Percentiles rank a stretch among this genome's conserved stretches.
Evolutionary conservation across 1,140 invertebrate genomes (phyloP).

Genomic region (Tetragonula clypearis): DNA sequence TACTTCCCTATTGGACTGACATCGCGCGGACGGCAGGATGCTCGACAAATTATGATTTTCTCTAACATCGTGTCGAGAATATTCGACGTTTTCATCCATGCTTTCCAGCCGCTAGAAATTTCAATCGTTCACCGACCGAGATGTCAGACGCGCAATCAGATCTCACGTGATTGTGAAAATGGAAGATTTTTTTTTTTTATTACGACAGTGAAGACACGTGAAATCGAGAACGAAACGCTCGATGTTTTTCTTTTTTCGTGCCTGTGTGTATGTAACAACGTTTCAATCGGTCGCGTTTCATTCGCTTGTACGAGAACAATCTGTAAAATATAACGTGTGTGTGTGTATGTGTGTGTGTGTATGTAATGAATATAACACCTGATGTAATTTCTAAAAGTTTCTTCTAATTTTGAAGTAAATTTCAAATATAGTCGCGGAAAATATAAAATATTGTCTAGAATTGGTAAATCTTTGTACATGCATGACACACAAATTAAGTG

Average conservation of each 20-base stretch:
- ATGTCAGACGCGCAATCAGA: not conserved
- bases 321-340: not conserved
- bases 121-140: not conserved
- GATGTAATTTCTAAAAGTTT: too few relatives aligned
- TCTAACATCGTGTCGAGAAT: not conserved
- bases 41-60: not conserved
- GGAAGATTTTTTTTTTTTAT: not conserved
- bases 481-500: too few relatives aligned
- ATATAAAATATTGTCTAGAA: too few relatives aligned
- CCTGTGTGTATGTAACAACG: not conserved
- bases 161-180: not conserved
- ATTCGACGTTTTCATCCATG: not conserved
- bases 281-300: not conserved
- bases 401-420: too few relatives aligned
- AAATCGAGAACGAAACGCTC: not conserved
- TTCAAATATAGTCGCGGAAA: too few relatives aligned
- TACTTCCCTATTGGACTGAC: not conserved
- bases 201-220: not conserved
- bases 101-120: constrained; percentile 19
- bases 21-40: not conserved
- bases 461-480: too few relatives aligned
- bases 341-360: too few relatives aligned
- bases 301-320: not conserved
- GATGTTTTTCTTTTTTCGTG: not conserved
- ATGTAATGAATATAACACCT: too few relatives aligned